A percentile compares a stretch with the other conserved stretches of the same genome.
Conservation (phyloP, 2,888 invertebrate genomes). For the Phytoseiulus persimilis region DNA sequence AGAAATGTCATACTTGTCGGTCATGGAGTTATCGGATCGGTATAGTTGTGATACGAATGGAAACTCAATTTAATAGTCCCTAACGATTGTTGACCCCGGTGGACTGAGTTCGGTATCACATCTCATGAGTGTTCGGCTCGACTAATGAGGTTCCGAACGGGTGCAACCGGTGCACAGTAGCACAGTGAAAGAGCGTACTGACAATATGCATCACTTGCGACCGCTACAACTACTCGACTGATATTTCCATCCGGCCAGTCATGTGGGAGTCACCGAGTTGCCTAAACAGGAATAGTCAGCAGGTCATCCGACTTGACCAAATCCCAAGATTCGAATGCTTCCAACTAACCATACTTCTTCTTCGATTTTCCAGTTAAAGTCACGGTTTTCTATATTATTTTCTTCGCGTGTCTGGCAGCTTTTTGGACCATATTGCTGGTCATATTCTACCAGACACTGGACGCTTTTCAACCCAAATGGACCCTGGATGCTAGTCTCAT, state of each 20-base stretch:
- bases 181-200: not conserved
- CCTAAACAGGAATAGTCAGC: not conserved
- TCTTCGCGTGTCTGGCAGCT: slow-evolving; percentile 80
- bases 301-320: not conserved
- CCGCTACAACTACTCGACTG: not conserved
- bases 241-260: not conserved
- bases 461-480: slow-evolving; percentile 77
- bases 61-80: no score
- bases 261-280: not conserved
- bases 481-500: slow-evolving; percentile 75
- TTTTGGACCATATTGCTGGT: slow-evolving; percentile 91
- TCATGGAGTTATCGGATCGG: no score
- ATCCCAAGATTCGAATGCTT: not conserved
- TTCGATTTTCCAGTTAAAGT: slow-evolving; percentile 72
- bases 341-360: slow-evolving; percentile 41
- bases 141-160: not conserved
- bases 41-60: no score
- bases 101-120: no score
- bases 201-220: not conserved
- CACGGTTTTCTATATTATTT: slow-evolving; percentile 86
- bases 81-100: no score
- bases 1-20: no score
- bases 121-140: no score
- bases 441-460: slow-evolving; percentile 86
- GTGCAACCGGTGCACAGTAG: not conserved